Evolutionary conservation across 2,888 invertebrate genomes (phyloP).

Genomic region (Camponotus fellah): DNA sequence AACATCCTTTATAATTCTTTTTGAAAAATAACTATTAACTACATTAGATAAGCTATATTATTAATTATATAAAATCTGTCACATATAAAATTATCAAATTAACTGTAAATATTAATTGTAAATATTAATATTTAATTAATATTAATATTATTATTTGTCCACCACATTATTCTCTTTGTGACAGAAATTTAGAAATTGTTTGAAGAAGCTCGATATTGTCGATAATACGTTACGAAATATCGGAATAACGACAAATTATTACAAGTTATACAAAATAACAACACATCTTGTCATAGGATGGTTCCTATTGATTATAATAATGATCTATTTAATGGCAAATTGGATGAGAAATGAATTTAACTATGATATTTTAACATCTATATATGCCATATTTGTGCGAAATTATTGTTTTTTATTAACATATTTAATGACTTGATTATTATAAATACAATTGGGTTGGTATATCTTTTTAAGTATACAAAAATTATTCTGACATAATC

Average conservation of each 20-base stretch:
- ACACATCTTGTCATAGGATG: not conserved
- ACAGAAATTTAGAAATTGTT: conserved; percentile 26
- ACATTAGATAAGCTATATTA: too few species aligned
- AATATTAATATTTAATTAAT: too few species aligned
- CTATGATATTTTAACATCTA: not conserved
- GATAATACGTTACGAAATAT: not conserved
- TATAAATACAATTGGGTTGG: not conserved
- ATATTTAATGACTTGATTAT: not conserved
- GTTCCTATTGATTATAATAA: not conserved
- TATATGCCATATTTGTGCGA: not conserved
- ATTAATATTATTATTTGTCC: not conserved
- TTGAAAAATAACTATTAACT: not conserved
- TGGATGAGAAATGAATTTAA: not conserved
- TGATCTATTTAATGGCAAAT: not conserved
- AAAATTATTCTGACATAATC: not conserved
- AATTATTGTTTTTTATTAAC: not conserved
- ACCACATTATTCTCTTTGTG: not conserved
- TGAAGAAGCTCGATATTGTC: not conserved
- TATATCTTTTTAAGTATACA: not conserved
- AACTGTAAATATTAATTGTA: too few species aligned
- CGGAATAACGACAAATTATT: not conserved
- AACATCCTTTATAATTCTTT: not conserved
- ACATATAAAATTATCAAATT: too few species aligned
- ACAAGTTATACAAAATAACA: not conserved
- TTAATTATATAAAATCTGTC: too few species aligned